A percentile compares a stretch with the other conserved stretches of the same genome.
Conservation (phyloP, 2,888 invertebrate genomes). For the Volucella inanis region DNA sequence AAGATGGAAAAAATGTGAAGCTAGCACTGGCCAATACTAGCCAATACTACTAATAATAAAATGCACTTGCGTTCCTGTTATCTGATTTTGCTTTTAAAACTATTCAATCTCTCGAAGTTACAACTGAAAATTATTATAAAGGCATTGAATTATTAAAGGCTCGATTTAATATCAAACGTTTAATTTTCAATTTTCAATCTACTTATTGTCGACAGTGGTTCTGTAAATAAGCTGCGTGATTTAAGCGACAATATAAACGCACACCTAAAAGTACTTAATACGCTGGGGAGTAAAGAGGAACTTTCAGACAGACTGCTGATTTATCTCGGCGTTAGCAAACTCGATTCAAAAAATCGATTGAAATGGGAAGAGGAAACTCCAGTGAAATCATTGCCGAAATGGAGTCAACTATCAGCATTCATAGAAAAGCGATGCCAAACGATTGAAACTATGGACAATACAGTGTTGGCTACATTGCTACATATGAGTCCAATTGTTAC, state of each 20-base stretch:
- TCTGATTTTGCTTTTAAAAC: too few species aligned
- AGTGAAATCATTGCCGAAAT: not conserved
- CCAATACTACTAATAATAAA: too few species aligned
- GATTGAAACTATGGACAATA: conserved; percentile 14
- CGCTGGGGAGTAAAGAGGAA: conserved; percentile 53
- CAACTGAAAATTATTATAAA: conserved; percentile 6
- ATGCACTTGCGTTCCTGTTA: not conserved
- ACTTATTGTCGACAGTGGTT: conserved; percentile 1
- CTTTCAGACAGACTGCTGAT: conserved; percentile 57
- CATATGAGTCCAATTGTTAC: not conserved
- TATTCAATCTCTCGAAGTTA: not conserved
- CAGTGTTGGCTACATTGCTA: not conserved
- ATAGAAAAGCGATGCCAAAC: conserved; percentile 8
- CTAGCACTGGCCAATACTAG: too few species aligned
- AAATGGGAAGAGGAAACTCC: conserved; percentile 52
- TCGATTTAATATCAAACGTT: conserved; percentile 11
- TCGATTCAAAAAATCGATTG: conserved; percentile 38
- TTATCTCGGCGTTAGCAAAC: conserved; percentile 33
- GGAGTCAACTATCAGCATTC: not conserved
- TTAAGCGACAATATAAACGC: conserved; percentile 29
- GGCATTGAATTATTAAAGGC: conserved; percentile 1
- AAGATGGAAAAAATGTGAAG: too few species aligned
- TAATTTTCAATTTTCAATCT: conserved; percentile 28
- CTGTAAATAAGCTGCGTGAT: conserved; percentile 22
- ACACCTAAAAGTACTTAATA: conserved; percentile 33